Evolutionary conservation across 2,113 vertebrate species (phyloP), one percentile per base, ranked within the genome.

Genomic region (Bubalus kerabau): DNA sequence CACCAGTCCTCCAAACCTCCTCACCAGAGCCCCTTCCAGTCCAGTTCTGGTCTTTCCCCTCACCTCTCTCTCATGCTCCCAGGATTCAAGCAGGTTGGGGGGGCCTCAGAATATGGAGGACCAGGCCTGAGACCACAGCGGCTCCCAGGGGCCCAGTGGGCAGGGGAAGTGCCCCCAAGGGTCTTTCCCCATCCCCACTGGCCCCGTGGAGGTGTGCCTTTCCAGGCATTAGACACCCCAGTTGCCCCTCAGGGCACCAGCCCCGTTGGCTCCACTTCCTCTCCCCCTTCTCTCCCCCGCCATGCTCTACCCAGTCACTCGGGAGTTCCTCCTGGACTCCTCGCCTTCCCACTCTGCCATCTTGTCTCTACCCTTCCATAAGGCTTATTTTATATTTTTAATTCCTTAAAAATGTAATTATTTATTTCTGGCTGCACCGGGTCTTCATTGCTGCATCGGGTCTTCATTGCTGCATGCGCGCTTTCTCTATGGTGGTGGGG

Each of bases 1-100:
- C 10, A 40, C 67, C 67, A 71, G 67, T 71, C 67, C 67, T 71
- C n/a, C 14, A 19, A 40, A 23, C n/a, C 19, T 23, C 19, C 36
- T 40, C 32, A 23, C 19, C n/a, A 40, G 67, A 40, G 19, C n/a
- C 67, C n/a, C 67, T 71, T 36, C 67, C 67, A 0, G 10, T 6
- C 67, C 67, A 40, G n/a, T 6, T 71, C 67, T 71, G n/a, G n/a
- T 71, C 19, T 71, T 71, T 1, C 67, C n/a, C n/a, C 67, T 23
- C 19, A 1, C 67, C 19, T 71, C n/a, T 21, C n/a, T 23, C 67
- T 71, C n/a, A 40, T 12, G n/a, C n/a, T 40, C n/a, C 67, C n/a
- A 3, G 1, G 67, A 23, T 2, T 71, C n/a, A 40, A 30, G 67
- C 19, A 36, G n/a, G 19, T 12, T 40, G n/a, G 0, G 0, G 64